phyloP scores from a whole-genome alignment of 2,113 vertebrate species.

The Pygoscelis adeliae region DNA sequence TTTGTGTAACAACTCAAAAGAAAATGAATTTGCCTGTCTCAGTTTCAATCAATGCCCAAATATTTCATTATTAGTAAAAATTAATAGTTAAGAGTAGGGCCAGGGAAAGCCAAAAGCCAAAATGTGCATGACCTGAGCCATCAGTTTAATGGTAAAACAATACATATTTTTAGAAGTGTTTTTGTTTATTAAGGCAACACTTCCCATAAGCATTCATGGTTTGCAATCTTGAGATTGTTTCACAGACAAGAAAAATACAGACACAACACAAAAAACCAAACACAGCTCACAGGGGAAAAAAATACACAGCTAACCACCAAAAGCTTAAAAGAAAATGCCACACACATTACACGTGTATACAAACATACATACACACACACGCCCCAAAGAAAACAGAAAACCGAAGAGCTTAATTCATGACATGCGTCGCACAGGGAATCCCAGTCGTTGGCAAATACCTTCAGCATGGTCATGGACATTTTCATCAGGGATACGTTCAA shows the following conservation, averaged over 20 bases:
- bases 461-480: constrained; percentile 91
- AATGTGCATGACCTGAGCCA: constrained; percentile 45
- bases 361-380: constrained; percentile 39
- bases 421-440: constrained; percentile 88
- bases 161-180: neutral
- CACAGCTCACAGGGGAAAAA: constrained; percentile 65
- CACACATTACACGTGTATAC: constrained; percentile 61
- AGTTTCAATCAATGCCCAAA: neutral
- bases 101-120: constrained; percentile 77
- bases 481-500: constrained; percentile 96
- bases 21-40: neutral
- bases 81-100: neutral
- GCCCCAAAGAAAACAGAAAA: constrained; percentile 72
- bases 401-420: constrained; percentile 78
- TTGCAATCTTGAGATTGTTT: constrained; percentile 93
- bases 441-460: constrained; percentile 94
- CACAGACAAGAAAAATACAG: constrained; percentile 70
- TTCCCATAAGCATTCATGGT: constrained; percentile 68
- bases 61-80: neutral
- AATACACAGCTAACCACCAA: constrained; percentile 78
- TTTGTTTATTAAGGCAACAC: constrained; percentile 52
- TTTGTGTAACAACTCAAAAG: neutral
- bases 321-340: constrained; percentile 81
- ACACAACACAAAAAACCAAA: constrained; percentile 82
- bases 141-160: constrained; percentile 45